Percentiles rank a stretch among this genome's conserved stretches.
phyloP scores from a whole-genome alignment of 2,888 invertebrate genomes.

The Acleris emargana region DNA sequence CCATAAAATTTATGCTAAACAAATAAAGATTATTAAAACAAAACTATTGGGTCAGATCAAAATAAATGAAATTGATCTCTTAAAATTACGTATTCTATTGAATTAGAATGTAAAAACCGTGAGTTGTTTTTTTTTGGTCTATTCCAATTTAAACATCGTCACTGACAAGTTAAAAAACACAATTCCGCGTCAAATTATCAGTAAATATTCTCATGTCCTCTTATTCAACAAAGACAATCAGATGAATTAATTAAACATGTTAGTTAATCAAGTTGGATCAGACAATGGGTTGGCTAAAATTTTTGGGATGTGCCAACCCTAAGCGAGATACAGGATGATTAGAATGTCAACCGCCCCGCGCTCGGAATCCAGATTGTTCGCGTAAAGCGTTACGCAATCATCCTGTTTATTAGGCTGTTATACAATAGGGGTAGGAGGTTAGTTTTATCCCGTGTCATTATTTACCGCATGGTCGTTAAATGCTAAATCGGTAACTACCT shows the following conservation, averaged over 20 bases:
- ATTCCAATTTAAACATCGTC: too few relatives aligned
- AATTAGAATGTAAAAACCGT: too few relatives aligned
- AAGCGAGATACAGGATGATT: constrained; percentile 33
- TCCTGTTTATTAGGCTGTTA: constrained; percentile 16
- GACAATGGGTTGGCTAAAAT: constrained; percentile 2
- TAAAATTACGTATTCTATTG: too few relatives aligned
- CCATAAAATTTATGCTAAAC: too few relatives aligned
- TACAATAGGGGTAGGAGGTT: constrained; percentile 1
- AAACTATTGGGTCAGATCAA: too few relatives aligned
- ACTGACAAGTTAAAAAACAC: too few relatives aligned
- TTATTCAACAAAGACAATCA: neutral
- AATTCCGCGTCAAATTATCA: too few relatives aligned
- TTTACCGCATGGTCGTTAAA: too few relatives aligned
- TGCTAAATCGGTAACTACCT: too few relatives aligned
- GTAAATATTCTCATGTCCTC: neutral
- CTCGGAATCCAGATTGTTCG: constrained; percentile 24
- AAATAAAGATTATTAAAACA: too few relatives aligned
- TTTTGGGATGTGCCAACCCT: constrained; percentile 29
- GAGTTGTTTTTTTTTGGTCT: too few relatives aligned
- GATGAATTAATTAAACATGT: neutral
- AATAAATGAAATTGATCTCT: too few relatives aligned
- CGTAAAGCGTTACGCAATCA: constrained; percentile 32
- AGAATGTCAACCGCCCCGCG: constrained; percentile 33
- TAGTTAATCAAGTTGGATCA: constrained; percentile 23
- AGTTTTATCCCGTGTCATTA: neutral